Percentiles rank a stretch among this genome's conserved stretches.
Conservation (phyloP, 1,140 invertebrate species). For the Muscidifurax raptorellus region DNA sequence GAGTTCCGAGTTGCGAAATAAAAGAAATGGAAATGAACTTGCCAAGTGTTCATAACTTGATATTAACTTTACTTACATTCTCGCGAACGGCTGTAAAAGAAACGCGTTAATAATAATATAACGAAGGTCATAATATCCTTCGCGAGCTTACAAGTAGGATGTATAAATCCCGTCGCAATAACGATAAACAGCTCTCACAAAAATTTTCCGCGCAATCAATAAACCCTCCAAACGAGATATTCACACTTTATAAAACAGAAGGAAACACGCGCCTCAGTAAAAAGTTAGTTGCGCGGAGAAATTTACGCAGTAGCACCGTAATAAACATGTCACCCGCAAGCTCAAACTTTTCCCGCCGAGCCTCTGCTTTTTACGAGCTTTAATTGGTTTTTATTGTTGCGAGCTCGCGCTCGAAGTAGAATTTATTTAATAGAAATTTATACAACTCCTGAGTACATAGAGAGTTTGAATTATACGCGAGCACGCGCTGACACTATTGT, state of each 20-base stretch:
- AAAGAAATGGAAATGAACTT: not conserved
- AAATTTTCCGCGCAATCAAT: not conserved
- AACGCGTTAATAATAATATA: not conserved
- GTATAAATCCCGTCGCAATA: not conserved
- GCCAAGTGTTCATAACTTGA: not conserved
- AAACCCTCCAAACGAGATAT: not conserved
- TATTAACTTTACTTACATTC: not conserved
- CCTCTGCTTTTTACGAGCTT: constrained; percentile 12
- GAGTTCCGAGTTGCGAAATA: not conserved
- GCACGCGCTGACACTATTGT: not conserved
- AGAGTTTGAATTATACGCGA: constrained; percentile 13
- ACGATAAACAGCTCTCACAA: not conserved
- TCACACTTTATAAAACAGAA: not conserved
- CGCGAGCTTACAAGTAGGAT: too few relatives aligned
- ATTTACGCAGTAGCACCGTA: not conserved
- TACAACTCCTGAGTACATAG: not conserved
- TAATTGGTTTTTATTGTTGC: constrained; percentile 40
- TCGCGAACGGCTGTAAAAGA: too few relatives aligned
- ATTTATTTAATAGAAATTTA: constrained; percentile 25
- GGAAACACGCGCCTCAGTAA: constrained; percentile 6
- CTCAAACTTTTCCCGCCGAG: constrained; percentile 9
- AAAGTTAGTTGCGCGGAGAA: not conserved
- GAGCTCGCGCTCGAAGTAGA: not conserved
- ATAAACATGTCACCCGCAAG: constrained; percentile 29
- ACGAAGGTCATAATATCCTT: not conserved